These are phyloP conservation scores for Ectemnius lituratus DNA, from an alignment of 2,888 invertebrate species.

Conservation along the genomic window DNA sequence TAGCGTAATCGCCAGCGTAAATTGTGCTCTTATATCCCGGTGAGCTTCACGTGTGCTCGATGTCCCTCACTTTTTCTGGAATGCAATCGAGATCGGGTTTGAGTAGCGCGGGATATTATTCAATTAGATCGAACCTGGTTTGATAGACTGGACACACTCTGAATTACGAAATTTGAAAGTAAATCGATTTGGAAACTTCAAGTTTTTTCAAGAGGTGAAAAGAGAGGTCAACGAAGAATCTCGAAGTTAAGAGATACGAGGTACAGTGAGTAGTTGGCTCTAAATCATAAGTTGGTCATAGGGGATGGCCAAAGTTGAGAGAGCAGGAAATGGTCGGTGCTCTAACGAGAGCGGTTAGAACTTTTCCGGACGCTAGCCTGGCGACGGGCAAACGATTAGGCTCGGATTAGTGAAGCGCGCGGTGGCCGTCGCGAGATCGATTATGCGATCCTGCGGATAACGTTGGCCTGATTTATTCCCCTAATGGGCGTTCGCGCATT, in stretches of 20 bases:
- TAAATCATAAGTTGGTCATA: conserved; percentile 8
- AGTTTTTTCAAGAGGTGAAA: no score
- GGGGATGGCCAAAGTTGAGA: no score
- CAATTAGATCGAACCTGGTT: not conserved
- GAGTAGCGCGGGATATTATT: not conserved
- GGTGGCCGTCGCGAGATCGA: conserved; percentile 66
- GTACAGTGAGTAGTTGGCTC: not conserved
- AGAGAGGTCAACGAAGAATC: no score
- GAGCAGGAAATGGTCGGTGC: conserved; percentile 7
- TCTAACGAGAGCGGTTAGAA: conserved; percentile 43
- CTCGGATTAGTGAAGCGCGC: conserved; percentile 57
- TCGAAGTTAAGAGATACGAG: no score
- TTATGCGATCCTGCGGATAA: conserved; percentile 76
- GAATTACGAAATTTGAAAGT: no score
- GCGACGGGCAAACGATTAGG: conserved; percentile 58
- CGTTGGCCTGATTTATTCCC: conserved; percentile 77
- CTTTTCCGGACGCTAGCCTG: conserved; percentile 42
- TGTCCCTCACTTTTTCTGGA: not conserved
- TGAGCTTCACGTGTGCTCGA: not conserved
- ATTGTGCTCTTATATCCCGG: not conserved
- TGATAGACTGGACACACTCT: no score
- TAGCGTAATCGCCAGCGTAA: conserved; percentile 5
- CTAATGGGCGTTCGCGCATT: conserved; percentile 78
- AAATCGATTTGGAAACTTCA: no score
- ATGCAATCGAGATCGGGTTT: not conserved